Evolutionary conservation across 53 echinoderm and acorn worm genomes (phyloP).

Genomic region (Crossaster papposus): DNA sequence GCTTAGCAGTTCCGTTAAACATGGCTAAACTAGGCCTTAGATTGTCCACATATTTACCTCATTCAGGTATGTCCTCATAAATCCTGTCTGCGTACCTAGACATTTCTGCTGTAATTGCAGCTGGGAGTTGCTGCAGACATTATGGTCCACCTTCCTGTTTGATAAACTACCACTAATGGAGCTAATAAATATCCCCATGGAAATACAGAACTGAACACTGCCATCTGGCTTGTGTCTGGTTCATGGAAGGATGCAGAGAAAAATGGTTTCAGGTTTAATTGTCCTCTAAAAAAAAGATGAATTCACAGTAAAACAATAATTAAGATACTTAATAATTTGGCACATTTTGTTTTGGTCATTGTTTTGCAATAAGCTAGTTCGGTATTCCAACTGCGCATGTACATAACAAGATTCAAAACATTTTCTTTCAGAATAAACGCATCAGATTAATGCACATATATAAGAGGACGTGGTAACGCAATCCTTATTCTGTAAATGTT

Average conservation of each 20-base stretch:
- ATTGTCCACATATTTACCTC: constrained; percentile 4
- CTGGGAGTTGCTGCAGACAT: constrained; percentile 11
- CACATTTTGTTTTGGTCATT: too few relatives aligned
- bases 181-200: constrained; percentile 38
- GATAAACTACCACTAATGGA: constrained; percentile 36
- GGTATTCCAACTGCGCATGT: too few relatives aligned
- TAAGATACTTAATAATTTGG: background rate
- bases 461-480: too few relatives aligned
- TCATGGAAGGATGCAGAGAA: too few relatives aligned
- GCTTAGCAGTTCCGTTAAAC: background rate
- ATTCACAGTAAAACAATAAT: too few relatives aligned
- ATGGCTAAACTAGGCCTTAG: background rate
- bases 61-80: background rate
- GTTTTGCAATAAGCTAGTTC: too few relatives aligned
- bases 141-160: background rate
- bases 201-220: background rate
- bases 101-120: constrained; percentile 4
- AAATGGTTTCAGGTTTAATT: background rate
- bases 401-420: too few relatives aligned
- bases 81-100: background rate
- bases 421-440: too few relatives aligned
- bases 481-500: too few relatives aligned
- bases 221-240: constrained; percentile 28
- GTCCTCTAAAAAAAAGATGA: background rate
- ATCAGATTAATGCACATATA: too few relatives aligned